Evolutionary conservation across 2,888 invertebrate genomes (phyloP).

Genomic region (Dryomyza anilis): DNA sequence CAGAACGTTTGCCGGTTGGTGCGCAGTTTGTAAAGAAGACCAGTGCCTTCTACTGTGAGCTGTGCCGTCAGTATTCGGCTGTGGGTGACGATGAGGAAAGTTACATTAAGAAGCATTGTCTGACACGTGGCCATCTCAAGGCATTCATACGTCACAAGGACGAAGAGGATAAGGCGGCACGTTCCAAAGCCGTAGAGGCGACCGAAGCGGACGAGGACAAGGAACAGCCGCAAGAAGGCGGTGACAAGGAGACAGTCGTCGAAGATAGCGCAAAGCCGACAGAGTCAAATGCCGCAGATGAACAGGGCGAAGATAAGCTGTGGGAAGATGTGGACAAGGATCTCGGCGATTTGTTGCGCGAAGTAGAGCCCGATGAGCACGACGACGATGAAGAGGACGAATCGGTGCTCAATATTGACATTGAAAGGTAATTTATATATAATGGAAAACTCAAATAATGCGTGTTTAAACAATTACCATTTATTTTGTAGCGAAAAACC

Average conservation of each 20-base stretch:
- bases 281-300: too few relatives aligned
- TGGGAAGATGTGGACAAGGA: constrained; percentile 86
- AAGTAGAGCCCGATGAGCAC: constrained; percentile 70
- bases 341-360: constrained; percentile 75
- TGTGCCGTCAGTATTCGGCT: constrained; percentile 77
- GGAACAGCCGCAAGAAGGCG: constrained; percentile 66
- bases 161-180: constrained; percentile 68
- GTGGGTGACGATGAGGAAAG: constrained; percentile 66
- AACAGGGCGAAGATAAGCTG: constrained; percentile 69
- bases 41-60: constrained; percentile 79
- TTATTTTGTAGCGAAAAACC: constrained; percentile 66
- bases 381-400: constrained; percentile 73
- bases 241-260: constrained; percentile 45
- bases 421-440: constrained; percentile 65
- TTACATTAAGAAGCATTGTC: constrained; percentile 74
- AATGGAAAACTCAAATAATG: too few relatives aligned
- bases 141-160: constrained; percentile 79
- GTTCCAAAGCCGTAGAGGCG: constrained; percentile 38
- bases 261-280: constrained; percentile 68
- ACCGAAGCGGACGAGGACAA: constrained; percentile 61
- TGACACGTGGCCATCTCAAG: constrained; percentile 75
- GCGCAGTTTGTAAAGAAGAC: constrained; percentile 78
- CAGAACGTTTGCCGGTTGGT: constrained; percentile 76
- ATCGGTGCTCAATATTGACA: constrained; percentile 62
- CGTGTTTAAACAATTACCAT: too few relatives aligned